phyloP scores from a whole-genome alignment of 1,140 invertebrate species.

The Thereuonema tuberculata region DNA sequence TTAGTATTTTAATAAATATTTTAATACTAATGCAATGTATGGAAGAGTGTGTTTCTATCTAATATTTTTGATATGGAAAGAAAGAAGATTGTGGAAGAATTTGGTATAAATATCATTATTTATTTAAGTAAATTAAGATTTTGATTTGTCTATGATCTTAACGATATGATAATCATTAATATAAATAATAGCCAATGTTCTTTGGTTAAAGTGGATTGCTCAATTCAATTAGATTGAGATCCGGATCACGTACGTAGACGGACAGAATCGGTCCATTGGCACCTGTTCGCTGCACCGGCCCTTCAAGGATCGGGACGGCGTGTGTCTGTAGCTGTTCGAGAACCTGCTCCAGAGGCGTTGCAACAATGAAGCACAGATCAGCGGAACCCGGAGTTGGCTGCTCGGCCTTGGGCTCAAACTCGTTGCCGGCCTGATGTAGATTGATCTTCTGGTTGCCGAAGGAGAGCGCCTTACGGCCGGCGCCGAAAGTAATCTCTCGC shows the following conservation, averaged over 20 bases:
- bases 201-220: too few relatives aligned
- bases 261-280: constrained; percentile 27
- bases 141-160: too few relatives aligned
- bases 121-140: too few relatives aligned
- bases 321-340: constrained; percentile 17
- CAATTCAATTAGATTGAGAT: constrained; percentile 30
- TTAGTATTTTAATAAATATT: too few relatives aligned
- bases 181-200: too few relatives aligned
- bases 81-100: too few relatives aligned
- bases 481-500: constrained; percentile 23
- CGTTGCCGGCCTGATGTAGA: constrained; percentile 25
- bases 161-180: too few relatives aligned
- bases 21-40: too few relatives aligned
- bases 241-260: constrained; percentile 29
- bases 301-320: constrained; percentile 23
- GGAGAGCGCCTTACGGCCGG: constrained; percentile 23
- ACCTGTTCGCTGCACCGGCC: constrained; percentile 28
- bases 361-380: constrained; percentile 29
- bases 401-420: constrained; percentile 28
- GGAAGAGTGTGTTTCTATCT: too few relatives aligned
- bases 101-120: too few relatives aligned
- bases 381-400: constrained; percentile 26
- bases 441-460: constrained; percentile 31
- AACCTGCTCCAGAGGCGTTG: constrained; percentile 14
- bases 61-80: too few relatives aligned